These are phyloP conservation scores for Augiades crinisus DNA, from an alignment of 2,888 invertebrate genomes.

Conservation along the genomic window DNA sequence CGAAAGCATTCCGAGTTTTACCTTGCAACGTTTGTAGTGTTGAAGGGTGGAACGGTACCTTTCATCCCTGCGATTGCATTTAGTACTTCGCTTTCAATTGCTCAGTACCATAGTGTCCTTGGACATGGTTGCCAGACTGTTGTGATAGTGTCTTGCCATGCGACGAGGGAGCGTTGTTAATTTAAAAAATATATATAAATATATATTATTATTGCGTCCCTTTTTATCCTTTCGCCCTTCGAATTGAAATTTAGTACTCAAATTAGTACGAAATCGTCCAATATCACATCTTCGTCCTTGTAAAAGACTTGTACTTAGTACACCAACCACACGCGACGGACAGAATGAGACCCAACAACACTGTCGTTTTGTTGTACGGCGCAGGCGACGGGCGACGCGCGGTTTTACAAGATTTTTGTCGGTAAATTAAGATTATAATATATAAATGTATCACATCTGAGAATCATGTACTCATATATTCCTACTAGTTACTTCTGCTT, in stretches of 20 bases:
- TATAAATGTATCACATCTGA: constrained; percentile 24
- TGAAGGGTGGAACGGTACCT: constrained; percentile 9
- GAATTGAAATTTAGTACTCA: constrained; percentile 30
- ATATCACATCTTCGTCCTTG: constrained; percentile 77
- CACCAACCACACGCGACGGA: constrained; percentile 56
- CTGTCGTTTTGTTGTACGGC: constrained; percentile 39
- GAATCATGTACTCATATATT: constrained; percentile 27
- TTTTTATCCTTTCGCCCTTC: constrained; percentile 48
- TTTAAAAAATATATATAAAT: too few species aligned
- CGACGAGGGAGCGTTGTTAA: constrained; percentile 41
- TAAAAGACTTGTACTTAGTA: constrained; percentile 79
- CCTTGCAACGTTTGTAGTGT: not conserved
- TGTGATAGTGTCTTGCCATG: constrained; percentile 79
- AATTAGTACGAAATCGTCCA: constrained; percentile 45
- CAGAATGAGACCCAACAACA: constrained; percentile 42
- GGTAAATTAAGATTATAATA: constrained; percentile 21
- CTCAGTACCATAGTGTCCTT: constrained; percentile 36
- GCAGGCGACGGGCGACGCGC: constrained; percentile 46
- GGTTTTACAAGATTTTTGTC: constrained; percentile 19
- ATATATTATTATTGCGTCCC: constrained; percentile 50
- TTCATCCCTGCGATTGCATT: constrained; percentile 29
- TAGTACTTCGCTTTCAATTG: constrained; percentile 38
- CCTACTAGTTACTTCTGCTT: constrained; percentile 26
- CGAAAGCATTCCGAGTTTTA: constrained; percentile 29
- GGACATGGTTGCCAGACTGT: constrained; percentile 46